Conservation (phyloP, 2,888 invertebrate species). For the Parasteatoda lunata region DNA sequence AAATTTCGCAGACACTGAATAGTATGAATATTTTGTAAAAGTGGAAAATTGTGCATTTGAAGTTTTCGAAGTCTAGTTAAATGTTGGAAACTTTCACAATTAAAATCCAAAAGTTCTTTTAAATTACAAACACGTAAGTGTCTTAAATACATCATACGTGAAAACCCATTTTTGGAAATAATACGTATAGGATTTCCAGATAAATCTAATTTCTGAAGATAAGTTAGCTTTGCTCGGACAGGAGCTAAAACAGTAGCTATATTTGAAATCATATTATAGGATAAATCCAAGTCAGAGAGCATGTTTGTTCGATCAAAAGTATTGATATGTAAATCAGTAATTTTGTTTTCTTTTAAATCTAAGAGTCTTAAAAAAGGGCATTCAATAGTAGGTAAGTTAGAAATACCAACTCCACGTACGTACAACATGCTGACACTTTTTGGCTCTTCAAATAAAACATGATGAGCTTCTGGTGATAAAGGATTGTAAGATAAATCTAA, state of each 20-base stretch:
- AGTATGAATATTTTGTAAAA: slow-evolving; percentile 83
- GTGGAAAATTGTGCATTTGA: slow-evolving; percentile 84
- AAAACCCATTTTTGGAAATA: slow-evolving; percentile 85
- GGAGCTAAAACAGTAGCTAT: slow-evolving; percentile 77
- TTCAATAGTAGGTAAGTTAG: slow-evolving; percentile 76
- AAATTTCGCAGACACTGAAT: slow-evolving; percentile 86
- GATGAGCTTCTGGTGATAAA: slow-evolving; percentile 82
- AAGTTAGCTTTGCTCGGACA: slow-evolving; percentile 82
- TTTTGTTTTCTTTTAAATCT: slow-evolving; percentile 85
- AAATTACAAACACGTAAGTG: slow-evolving; percentile 81
- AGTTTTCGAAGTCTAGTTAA: slow-evolving; percentile 82
- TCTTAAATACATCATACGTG: slow-evolving; percentile 80
- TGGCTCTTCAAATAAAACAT: slow-evolving; percentile 87
- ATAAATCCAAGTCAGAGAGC: slow-evolving; percentile 85
- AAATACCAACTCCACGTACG: slow-evolving; percentile 86
- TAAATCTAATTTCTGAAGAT: slow-evolving; percentile 84
- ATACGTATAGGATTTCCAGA: slow-evolving; percentile 87
- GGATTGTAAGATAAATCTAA: slow-evolving; percentile 91
- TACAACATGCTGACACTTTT: slow-evolving; percentile 87
- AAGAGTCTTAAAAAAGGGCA: slow-evolving; percentile 87
- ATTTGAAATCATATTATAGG: slow-evolving; percentile 79
- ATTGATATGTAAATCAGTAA: slow-evolving; percentile 80
- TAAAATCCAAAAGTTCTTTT: slow-evolving; percentile 83
- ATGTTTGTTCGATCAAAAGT: slow-evolving; percentile 86
- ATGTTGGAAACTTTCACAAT: slow-evolving; percentile 85